Conservation (phyloP, 2,113 vertebrate species). For the Rhabdornis inornatus region DNA sequence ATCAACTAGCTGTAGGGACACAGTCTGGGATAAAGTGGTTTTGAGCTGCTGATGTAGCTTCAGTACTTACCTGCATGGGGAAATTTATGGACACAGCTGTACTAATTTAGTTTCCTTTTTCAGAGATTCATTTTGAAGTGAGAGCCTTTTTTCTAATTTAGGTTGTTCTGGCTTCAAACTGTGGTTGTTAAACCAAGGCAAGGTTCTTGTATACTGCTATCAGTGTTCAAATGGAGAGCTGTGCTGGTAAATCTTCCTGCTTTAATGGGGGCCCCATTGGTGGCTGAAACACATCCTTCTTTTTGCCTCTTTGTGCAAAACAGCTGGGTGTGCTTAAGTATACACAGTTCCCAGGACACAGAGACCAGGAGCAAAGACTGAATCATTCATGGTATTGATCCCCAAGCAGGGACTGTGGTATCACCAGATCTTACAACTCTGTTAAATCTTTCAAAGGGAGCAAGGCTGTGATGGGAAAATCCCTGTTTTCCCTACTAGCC, state of each 20-base stretch:
- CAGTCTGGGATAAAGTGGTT: neutral
- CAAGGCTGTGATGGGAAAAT: neutral
- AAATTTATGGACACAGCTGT: neutral
- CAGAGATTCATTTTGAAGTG: neutral
- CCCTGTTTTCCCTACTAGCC: neutral
- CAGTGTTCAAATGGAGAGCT: neutral
- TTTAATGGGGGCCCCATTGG: neutral
- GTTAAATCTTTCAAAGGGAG: neutral
- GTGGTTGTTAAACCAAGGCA: neutral
- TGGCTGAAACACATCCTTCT: neutral
- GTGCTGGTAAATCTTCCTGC: neutral
- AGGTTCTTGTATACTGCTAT: neutral
- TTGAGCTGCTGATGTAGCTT: neutral
- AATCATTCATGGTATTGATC: neutral
- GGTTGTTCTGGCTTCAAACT: neutral
- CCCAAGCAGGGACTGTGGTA: neutral
- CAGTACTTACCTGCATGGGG: neutral
- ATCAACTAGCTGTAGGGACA: neutral
- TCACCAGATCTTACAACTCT: neutral
- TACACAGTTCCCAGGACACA: neutral
- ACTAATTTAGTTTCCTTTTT: neutral
- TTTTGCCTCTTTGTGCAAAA: neutral
- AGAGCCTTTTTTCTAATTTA: neutral
- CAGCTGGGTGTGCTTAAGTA: neutral
- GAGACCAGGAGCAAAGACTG: neutral